Conservation (phyloP, 2,113 vertebrate species). For the Brachyistius frenatus region DNA sequence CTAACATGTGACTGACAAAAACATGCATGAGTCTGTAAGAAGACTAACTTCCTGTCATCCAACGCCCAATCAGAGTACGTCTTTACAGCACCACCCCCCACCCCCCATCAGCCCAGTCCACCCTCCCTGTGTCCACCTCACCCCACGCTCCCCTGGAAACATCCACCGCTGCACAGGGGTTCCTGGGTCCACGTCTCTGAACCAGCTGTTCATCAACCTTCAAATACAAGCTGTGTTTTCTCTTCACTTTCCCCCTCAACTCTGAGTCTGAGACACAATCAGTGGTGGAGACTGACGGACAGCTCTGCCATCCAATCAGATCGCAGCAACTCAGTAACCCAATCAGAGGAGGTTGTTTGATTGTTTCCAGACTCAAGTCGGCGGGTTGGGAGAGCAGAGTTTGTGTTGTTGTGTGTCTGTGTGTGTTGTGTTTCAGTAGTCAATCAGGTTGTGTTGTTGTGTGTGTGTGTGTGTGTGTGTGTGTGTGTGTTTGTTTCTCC, state of each 20-base stretch:
- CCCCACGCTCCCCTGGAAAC: slow-evolving; percentile 81
- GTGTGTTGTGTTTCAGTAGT: slow-evolving; percentile 66
- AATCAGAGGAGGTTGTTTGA: slow-evolving; percentile 30
- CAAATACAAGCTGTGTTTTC: slow-evolving; percentile 64
- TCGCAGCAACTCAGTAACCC: slow-evolving; percentile 55
- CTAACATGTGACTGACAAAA: slow-evolving; percentile 64
- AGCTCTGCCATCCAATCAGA: slow-evolving; percentile 24
- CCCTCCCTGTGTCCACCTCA: slow-evolving; percentile 55
- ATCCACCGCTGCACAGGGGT: slow-evolving; percentile 80
- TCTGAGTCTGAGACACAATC: slow-evolving; percentile 57
- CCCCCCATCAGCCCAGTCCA: slow-evolving; percentile 63
- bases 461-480: too few species aligned
- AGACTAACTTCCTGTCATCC: slow-evolving; percentile 45
- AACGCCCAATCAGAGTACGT: slow-evolving; percentile 79
- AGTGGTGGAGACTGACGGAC: background rate
- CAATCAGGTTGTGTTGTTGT: slow-evolving; percentile 49
- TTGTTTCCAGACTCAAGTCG: slow-evolving; percentile 59
- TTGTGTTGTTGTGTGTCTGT: slow-evolving; percentile 72
- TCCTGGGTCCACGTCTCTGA: slow-evolving; percentile 68
- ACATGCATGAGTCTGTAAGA: slow-evolving; percentile 51
- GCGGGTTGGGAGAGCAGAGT: slow-evolving; percentile 44
- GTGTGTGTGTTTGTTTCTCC: background rate
- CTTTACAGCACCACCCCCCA: slow-evolving; percentile 71
- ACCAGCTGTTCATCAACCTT: slow-evolving; percentile 60
- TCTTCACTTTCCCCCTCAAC: slow-evolving; percentile 7